Evolutionary conservation across 2,888 invertebrate genomes (phyloP).

Genomic region (Eupeodes latifasciatus): DNA sequence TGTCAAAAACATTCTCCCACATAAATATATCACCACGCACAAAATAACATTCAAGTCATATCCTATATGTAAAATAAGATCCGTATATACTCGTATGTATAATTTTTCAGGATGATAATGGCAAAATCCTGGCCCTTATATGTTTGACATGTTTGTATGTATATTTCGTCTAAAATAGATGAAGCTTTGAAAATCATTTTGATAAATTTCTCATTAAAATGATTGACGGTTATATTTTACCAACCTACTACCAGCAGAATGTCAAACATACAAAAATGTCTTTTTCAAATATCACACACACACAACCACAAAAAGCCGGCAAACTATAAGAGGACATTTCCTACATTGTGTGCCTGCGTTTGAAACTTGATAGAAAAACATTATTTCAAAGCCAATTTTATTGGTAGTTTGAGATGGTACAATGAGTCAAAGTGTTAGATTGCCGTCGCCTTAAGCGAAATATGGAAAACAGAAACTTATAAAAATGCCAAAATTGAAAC

Average conservation of each 20-base stretch:
- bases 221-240: conserved; percentile 6
- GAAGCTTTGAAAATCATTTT: conserved; percentile 24
- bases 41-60: neutral
- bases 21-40: conserved; percentile 11
- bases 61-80: too few relatives aligned
- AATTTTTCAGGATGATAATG: neutral
- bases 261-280: conserved; percentile 18
- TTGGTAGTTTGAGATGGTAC: neutral
- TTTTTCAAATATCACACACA: neutral
- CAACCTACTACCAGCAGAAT: conserved; percentile 6
- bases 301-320: too few relatives aligned
- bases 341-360: neutral
- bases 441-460: neutral
- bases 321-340: too few relatives aligned
- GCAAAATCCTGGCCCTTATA: neutral
- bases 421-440: neutral
- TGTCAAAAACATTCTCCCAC: conserved; percentile 32
- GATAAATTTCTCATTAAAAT: conserved; percentile 30
- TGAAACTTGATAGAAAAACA: neutral
- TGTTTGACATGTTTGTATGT: neutral
- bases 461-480: neutral
- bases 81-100: neutral
- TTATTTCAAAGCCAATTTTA: neutral
- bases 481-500: neutral
- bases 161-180: neutral